Conservation (phyloP, 1,140 invertebrate genomes). For the Pachyrhynchus sulphureomaculatus region DNA sequence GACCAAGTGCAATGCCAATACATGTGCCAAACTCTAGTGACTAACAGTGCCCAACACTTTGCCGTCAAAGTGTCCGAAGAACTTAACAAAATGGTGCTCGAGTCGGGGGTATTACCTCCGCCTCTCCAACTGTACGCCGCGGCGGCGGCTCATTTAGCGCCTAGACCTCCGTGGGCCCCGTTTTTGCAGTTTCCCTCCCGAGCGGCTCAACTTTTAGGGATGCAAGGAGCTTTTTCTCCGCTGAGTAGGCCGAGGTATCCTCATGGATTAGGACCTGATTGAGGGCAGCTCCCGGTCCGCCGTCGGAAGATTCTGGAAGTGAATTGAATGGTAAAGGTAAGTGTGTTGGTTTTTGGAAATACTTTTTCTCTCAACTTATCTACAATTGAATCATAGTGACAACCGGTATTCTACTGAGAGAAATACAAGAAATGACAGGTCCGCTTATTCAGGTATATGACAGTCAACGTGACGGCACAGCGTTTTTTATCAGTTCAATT, state of each 20-base stretch:
- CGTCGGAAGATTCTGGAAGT: conserved; percentile 50
- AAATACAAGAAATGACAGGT: too few species aligned
- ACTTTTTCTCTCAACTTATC: not conserved
- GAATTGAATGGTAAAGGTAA: conserved; percentile 51
- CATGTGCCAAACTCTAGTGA: conserved; percentile 3
- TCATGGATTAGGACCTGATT: conserved; percentile 40
- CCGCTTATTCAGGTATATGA: too few species aligned
- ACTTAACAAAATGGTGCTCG: conserved; percentile 47
- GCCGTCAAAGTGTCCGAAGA: conserved; percentile 35
- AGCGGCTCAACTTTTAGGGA: conserved; percentile 47
- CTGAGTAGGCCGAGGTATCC: conserved; percentile 47
- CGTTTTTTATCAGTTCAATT: too few species aligned
- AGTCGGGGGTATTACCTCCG: conserved; percentile 50
- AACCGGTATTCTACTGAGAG: too few species aligned
- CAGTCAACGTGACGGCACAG: too few species aligned
- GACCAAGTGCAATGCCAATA: conserved; percentile 21
- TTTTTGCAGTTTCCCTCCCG: conserved; percentile 49
- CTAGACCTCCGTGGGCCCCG: conserved; percentile 50
- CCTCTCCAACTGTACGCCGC: conserved; percentile 50
- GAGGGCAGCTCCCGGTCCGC: conserved; percentile 48
- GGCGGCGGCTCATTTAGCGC: conserved; percentile 46
- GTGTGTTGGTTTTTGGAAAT: conserved; percentile 10
- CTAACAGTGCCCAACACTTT: not conserved
- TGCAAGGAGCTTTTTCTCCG: conserved; percentile 47
- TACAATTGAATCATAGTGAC: too few species aligned